A percentile compares a stretch with the other conserved stretches of the same genome.
phyloP scores from a whole-genome alignment of 2,888 invertebrate species.

The Drosophila anomalata region DNA sequence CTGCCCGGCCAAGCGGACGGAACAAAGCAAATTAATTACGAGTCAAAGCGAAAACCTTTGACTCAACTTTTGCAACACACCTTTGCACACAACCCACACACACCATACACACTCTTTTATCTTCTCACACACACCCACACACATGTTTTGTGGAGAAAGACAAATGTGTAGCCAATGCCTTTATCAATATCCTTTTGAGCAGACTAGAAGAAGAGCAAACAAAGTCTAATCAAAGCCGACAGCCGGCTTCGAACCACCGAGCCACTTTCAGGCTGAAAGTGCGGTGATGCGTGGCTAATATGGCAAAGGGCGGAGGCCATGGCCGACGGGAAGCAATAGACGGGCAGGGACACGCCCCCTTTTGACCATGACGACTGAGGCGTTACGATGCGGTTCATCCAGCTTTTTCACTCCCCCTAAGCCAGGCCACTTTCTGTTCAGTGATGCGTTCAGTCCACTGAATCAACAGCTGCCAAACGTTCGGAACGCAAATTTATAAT shows the following conservation, averaged over 20 bases:
- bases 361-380: slow-evolving; percentile 61
- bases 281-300: slow-evolving; percentile 73
- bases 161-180: slow-evolving; percentile 61
- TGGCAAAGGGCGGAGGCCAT: slow-evolving; percentile 41
- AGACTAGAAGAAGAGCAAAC: slow-evolving; percentile 31
- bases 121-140: slow-evolving; percentile 11
- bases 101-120: not conserved
- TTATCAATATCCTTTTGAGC: slow-evolving; percentile 75
- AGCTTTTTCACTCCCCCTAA: slow-evolving; percentile 25
- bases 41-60: slow-evolving; percentile 73
- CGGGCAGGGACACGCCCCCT: slow-evolving; percentile 48
- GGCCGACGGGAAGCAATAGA: not conserved
- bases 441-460: slow-evolving; percentile 63
- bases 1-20: slow-evolving; percentile 70
- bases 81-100: slow-evolving; percentile 48
- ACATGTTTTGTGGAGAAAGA: slow-evolving; percentile 7
- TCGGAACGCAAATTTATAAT: slow-evolving; percentile 68
- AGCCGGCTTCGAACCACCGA: slow-evolving; percentile 53
- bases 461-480: slow-evolving; percentile 72
- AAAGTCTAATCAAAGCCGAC: slow-evolving; percentile 77
- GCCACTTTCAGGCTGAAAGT: slow-evolving; percentile 41
- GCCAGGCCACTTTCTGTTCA: slow-evolving; percentile 51
- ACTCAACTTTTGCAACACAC: slow-evolving; percentile 58
- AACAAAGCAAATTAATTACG: slow-evolving; percentile 82
- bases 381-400: slow-evolving; percentile 39